A percentile compares a stretch with the other conserved stretches of the same genome.
These are phyloP conservation scores for Numenius arquata DNA, from an alignment of 2,113 vertebrate species.

Conservation along the genomic window DNA sequence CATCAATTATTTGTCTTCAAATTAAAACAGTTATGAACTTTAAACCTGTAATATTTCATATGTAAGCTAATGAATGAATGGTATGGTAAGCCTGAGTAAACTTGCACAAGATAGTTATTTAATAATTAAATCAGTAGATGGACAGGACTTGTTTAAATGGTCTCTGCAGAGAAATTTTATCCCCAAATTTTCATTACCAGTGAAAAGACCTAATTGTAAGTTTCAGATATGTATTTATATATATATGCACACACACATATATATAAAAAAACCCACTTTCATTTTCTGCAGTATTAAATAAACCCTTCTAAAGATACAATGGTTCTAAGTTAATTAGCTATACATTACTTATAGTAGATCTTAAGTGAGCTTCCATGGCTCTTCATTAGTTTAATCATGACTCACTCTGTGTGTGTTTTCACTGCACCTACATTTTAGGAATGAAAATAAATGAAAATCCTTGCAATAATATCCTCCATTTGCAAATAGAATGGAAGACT, in stretches of 20 bases:
- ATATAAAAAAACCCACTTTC: background rate
- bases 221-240: background rate
- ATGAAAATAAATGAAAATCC: background rate
- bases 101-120: background rate
- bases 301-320: background rate
- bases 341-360: background rate
- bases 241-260: background rate
- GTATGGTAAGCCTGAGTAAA: background rate
- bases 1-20: background rate
- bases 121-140: background rate
- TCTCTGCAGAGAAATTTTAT: background rate
- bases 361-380: constrained; percentile 9
- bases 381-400: constrained; percentile 6
- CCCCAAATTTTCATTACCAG: background rate
- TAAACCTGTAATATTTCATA: background rate
- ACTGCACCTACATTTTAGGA: background rate
- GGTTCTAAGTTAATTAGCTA: background rate
- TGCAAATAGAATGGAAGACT: background rate
- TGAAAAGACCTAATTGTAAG: background rate
- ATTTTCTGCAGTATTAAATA: background rate
- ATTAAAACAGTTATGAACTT: background rate
- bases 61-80: background rate
- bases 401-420: constrained; percentile 2
- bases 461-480: background rate
- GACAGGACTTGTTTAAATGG: background rate